phyloP scores from a whole-genome alignment of 2,888 invertebrate genomes.

The Heteromyza rotundicornis region DNA sequence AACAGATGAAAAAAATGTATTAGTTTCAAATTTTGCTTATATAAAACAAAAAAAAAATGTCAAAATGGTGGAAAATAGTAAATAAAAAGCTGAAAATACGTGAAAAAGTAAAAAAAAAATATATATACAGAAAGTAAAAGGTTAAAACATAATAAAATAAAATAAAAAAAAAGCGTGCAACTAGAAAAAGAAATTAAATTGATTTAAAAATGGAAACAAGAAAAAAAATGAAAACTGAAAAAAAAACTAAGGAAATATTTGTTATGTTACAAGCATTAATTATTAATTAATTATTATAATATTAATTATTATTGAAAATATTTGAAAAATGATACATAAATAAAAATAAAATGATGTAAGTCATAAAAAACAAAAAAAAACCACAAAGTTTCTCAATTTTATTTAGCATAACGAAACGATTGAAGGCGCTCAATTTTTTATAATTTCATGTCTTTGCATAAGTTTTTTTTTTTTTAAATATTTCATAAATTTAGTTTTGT shows the following conservation, averaged over 20 bases:
- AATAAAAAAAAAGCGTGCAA: slow-evolving; percentile 22
- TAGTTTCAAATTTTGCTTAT: slow-evolving; percentile 33
- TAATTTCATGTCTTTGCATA: background rate
- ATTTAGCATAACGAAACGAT: background rate
- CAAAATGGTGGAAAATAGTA: background rate
- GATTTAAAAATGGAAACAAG: slow-evolving; percentile 1
- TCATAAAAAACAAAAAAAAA: slow-evolving; percentile 39
- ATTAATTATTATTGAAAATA: slow-evolving; percentile 55
- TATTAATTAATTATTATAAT: slow-evolving; percentile 53
- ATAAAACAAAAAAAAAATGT: slow-evolving; percentile 19
- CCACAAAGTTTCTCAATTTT: background rate
- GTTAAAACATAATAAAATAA: slow-evolving; percentile 21
- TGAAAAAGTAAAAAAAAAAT: background rate
- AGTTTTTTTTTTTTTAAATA: slow-evolving; percentile 1
- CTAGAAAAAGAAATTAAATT: slow-evolving; percentile 14
- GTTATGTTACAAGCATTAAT: slow-evolving; percentile 58
- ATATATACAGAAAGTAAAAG: slow-evolving; percentile 6
- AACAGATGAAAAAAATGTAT: slow-evolving; percentile 28
- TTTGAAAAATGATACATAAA: slow-evolving; percentile 51
- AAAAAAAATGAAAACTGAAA: slow-evolving; percentile 10
- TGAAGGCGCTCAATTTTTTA: background rate
- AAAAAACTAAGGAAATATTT: slow-evolving; percentile 38
- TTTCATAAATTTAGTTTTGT: background rate
- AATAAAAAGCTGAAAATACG: slow-evolving; percentile 2
- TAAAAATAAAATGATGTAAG: slow-evolving; percentile 45